phyloP scores from a whole-genome alignment of 2,113 vertebrate genomes.

The Neopipo cinnamomea region DNA sequence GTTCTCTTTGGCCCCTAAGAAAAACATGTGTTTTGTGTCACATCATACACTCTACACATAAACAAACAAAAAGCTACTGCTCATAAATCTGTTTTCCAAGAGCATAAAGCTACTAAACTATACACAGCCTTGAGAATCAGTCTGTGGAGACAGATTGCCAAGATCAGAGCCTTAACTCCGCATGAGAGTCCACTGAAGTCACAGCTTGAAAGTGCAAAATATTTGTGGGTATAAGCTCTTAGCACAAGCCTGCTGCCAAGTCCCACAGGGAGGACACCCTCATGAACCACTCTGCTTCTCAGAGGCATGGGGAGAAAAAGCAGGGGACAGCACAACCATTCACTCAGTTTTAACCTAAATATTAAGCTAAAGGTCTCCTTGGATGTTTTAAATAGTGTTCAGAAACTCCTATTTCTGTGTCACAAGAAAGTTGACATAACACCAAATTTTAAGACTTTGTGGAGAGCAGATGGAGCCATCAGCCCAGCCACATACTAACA shows the following conservation, averaged over 20 bases:
- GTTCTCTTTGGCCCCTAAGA: neutral
- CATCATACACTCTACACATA: neutral
- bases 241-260: neutral
- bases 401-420: neutral
- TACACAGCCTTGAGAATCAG: neutral
- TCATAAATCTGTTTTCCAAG: neutral
- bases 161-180: neutral
- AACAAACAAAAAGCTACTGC: neutral
- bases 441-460: neutral
- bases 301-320: neutral
- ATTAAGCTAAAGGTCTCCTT: neutral
- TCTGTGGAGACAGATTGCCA: neutral
- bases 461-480: neutral
- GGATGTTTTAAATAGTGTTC: neutral
- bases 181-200: neutral
- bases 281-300: neutral
- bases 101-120: neutral
- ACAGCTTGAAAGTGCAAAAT: neutral
- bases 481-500: neutral
- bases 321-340: neutral
- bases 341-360: neutral
- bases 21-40: neutral
- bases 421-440: neutral
- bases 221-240: neutral
- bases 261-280: rapidly evolving